These are phyloP conservation scores for Phenacoccus solenopsis DNA, from an alignment of 1,140 invertebrate genomes.

Conservation along the genomic window DNA sequence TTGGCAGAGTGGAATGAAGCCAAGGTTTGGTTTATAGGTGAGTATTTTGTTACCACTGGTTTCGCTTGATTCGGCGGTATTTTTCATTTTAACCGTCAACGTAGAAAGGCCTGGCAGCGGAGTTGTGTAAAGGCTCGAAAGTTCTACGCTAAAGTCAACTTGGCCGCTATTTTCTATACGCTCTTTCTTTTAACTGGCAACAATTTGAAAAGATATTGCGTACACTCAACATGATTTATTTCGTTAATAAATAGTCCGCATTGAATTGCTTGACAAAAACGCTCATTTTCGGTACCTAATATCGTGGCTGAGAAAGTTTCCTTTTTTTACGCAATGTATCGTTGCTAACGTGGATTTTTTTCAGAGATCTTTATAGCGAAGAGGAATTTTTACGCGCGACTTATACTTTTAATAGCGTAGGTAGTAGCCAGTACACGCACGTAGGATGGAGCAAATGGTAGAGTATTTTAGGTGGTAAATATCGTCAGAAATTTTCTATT, in stretches of 20 bases:
- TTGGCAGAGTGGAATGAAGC: not conserved
- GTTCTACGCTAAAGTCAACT: conserved; percentile 10
- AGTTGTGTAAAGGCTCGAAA: conserved; percentile 1
- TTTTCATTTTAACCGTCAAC: conserved; percentile 13
- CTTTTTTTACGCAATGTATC: not conserved
- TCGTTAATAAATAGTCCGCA: conserved; percentile 16
- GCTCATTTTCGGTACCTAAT: conserved; percentile 8
- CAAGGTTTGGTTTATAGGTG: not conserved
- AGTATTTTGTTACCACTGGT: not conserved
- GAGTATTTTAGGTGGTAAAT: no score
- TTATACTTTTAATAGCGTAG: no score
- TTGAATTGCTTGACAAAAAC: conserved; percentile 11
- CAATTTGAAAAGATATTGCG: conserved; percentile 16
- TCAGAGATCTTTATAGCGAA: no score
- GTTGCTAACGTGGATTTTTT: not conserved
- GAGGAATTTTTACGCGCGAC: no score
- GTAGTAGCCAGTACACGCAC: no score
- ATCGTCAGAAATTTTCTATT: no score
- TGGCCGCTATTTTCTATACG: not conserved
- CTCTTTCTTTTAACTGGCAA: conserved; percentile 6
- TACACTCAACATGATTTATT: conserved; percentile 14
- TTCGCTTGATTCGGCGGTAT: conserved; percentile 7
- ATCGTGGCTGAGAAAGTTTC: not conserved
- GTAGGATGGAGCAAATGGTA: no score
- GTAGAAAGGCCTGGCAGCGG: not conserved